phyloP scores from a whole-genome alignment of 30 jellyfish, hydroid and myxozoan species.

The Phacellophora camtschatica region DNA sequence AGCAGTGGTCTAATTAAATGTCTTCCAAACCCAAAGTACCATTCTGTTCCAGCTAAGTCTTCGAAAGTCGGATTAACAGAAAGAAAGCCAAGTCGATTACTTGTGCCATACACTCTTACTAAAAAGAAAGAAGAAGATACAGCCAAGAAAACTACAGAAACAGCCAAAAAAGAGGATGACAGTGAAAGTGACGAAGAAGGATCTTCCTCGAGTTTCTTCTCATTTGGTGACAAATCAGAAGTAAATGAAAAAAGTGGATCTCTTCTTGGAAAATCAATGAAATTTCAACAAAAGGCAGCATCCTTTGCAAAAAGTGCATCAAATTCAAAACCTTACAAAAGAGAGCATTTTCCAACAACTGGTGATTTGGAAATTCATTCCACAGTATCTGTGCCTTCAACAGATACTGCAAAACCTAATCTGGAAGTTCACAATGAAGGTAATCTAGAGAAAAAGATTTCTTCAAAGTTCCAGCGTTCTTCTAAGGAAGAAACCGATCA shows the following conservation, averaged over 20 bases:
- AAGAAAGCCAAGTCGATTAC: slow-evolving; percentile 32
- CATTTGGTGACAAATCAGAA: slow-evolving; percentile 25
- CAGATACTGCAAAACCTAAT: background rate
- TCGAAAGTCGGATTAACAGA: background rate
- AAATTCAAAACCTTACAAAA: background rate
- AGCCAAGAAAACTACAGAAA: background rate
- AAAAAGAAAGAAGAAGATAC: slow-evolving; percentile 27
- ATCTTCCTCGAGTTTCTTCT: slow-evolving; percentile 33
- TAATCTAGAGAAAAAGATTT: background rate
- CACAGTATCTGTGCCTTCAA: background rate
- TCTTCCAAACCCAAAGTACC: slow-evolving; percentile 47
- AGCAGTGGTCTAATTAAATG: slow-evolving; percentile 29
- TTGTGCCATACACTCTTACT: slow-evolving; percentile 50
- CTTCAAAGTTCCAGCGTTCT: background rate
- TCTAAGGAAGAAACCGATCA: background rate
- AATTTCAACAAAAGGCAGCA: background rate
- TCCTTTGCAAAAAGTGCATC: background rate
- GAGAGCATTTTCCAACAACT: background rate
- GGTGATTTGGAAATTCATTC: background rate
- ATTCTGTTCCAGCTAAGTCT: slow-evolving; percentile 1
- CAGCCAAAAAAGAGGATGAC: slow-evolving; percentile 33
- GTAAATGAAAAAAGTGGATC: background rate
- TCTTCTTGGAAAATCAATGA: background rate
- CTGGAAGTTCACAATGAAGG: background rate
- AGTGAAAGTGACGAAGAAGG: slow-evolving; percentile 59